Conservation (phyloP, 2,888 invertebrate genomes). For the Drosophila stalkeri region DNA sequence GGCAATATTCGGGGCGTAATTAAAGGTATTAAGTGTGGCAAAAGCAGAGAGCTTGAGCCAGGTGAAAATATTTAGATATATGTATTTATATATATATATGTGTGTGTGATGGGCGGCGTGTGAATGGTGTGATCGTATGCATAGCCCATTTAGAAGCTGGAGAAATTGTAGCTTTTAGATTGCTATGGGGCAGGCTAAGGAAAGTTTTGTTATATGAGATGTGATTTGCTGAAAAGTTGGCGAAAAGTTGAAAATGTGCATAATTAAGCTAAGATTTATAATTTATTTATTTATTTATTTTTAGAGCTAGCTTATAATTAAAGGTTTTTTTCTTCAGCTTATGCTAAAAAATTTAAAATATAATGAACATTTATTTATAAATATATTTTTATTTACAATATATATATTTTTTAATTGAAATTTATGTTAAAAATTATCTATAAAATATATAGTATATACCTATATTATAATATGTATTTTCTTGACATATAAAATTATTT, state of each 20-base stretch:
- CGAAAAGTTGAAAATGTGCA: background rate
- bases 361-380: too few relatives aligned
- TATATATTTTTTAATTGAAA: too few relatives aligned
- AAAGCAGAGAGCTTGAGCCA: slow-evolving; percentile 5
- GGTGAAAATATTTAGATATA: slow-evolving; percentile 34
- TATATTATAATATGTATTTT: too few relatives aligned
- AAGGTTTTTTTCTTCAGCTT: too few relatives aligned
- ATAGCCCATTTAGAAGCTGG: slow-evolving; percentile 22
- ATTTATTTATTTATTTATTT: too few relatives aligned
- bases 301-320: too few relatives aligned
- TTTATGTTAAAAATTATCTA: too few relatives aligned
- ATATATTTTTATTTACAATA: too few relatives aligned
- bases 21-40: slow-evolving; percentile 72
- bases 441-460: too few relatives aligned
- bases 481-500: too few relatives aligned
- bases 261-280: too few relatives aligned
- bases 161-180: slow-evolving; percentile 36
- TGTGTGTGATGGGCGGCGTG: slow-evolving; percentile 30
- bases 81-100: slow-evolving; percentile 7
- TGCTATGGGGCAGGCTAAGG: background rate
- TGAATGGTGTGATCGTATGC: slow-evolving; percentile 28
- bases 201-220: slow-evolving; percentile 12
- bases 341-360: too few relatives aligned
- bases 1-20: slow-evolving; percentile 75
- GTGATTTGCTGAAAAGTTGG: background rate